phyloP scores from a whole-genome alignment of 2,888 invertebrate genomes.

The Hydraecia micacea region DNA sequence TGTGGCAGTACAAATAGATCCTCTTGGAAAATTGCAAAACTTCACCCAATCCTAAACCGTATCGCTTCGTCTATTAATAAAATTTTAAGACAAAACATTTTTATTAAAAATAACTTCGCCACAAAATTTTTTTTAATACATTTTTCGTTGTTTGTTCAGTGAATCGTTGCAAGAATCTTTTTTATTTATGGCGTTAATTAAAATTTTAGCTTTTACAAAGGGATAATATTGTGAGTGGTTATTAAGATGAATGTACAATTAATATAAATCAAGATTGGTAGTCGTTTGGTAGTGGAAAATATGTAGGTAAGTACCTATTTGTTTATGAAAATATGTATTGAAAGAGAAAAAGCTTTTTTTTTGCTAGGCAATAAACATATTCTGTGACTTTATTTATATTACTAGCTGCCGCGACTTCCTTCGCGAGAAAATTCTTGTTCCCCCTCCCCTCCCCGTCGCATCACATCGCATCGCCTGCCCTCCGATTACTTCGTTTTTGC shows the following conservation, averaged over 20 bases:
- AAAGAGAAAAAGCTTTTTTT: not conserved
- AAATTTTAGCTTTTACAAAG: constrained; percentile 23
- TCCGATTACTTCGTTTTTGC: too few species aligned
- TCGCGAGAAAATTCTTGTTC: too few species aligned
- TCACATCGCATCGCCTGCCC: too few species aligned
- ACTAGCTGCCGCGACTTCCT: too few species aligned
- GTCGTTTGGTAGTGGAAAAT: not conserved
- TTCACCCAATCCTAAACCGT: constrained; percentile 41
- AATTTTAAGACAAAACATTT: constrained; percentile 31
- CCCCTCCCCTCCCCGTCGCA: too few species aligned
- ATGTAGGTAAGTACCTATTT: not conserved
- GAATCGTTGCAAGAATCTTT: constrained; percentile 14
- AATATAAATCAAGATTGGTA: not conserved
- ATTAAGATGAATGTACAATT: not conserved
- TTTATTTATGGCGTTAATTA: constrained; percentile 17
- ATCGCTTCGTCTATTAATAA: constrained; percentile 28
- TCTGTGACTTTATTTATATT: not conserved
- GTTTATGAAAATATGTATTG: not conserved
- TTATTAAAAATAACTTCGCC: constrained; percentile 46
- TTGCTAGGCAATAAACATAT: too few species aligned
- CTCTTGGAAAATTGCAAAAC: constrained; percentile 58
- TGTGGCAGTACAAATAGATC: constrained; percentile 39
- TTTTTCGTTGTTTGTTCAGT: constrained; percentile 1
- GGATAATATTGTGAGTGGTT: not conserved
- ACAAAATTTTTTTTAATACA: constrained; percentile 17